Conservation (phyloP, 2,888 invertebrate species). For the Mamestra brassicae region DNA sequence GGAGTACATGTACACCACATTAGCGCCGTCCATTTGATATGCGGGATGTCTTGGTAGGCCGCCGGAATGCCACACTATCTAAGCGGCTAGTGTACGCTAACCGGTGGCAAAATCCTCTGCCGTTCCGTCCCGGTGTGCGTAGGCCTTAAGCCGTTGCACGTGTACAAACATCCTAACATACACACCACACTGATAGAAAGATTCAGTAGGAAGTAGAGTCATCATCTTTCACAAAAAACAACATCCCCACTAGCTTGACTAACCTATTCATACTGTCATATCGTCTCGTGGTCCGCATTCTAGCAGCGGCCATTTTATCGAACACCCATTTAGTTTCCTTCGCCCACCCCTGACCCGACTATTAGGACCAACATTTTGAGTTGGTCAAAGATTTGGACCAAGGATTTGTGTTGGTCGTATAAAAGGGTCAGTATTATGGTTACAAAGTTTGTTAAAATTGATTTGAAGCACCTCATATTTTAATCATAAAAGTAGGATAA, state of each 20-base stretch:
- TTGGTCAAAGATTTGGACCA: slow-evolving; percentile 26
- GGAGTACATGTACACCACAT: too few relatives aligned
- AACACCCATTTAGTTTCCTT: slow-evolving; percentile 85
- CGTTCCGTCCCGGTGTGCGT: too few relatives aligned
- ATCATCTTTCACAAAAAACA: slow-evolving; percentile 10
- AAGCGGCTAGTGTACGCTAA: too few relatives aligned
- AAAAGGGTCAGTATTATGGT: slow-evolving; percentile 17
- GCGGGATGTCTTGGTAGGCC: too few relatives aligned
- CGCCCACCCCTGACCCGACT: slow-evolving; percentile 73
- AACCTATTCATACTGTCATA: slow-evolving; percentile 70
- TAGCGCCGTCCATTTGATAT: too few relatives aligned
- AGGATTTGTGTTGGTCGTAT: slow-evolving; percentile 22
- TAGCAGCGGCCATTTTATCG: slow-evolving; percentile 81
- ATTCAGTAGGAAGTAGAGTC: not conserved
- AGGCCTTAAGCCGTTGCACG: too few relatives aligned
- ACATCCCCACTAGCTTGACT: slow-evolving; percentile 18
- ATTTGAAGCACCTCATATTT: slow-evolving; percentile 81
- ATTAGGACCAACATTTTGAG: slow-evolving; percentile 73
- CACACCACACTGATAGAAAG: too few relatives aligned
- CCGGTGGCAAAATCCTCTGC: too few relatives aligned
- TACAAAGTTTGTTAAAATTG: slow-evolving; percentile 43
- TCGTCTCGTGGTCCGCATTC: slow-evolving; percentile 79
- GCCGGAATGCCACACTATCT: too few relatives aligned
- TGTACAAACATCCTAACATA: too few relatives aligned
- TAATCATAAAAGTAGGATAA: not conserved